A percentile compares a stretch with the other conserved stretches of the same genome.
These are phyloP conservation scores for Dasypus novemcinctus DNA, from an alignment of 2,113 vertebrate species.

Conservation along the genomic window DNA sequence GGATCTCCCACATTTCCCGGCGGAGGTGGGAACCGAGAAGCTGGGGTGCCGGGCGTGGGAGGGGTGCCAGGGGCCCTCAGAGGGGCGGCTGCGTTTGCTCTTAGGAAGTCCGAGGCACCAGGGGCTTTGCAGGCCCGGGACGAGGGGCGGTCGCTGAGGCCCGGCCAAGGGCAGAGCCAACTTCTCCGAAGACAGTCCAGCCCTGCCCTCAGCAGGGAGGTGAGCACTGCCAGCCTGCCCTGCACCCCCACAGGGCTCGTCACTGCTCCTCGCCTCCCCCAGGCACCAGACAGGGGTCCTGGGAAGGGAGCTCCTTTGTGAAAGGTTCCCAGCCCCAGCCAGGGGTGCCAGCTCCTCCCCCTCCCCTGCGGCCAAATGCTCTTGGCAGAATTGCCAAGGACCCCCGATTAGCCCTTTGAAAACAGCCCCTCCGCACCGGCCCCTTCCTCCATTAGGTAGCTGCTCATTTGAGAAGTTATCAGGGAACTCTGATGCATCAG, in stretches of 20 bases:
- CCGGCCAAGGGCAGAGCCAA: slow-evolving; percentile 80
- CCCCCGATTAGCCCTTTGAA: not conserved
- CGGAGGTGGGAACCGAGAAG: not conserved
- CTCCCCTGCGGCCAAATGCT: not conserved
- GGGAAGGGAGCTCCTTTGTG: not conserved
- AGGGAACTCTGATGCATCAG: not conserved
- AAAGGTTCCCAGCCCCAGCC: not conserved
- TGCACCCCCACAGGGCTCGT: not conserved
- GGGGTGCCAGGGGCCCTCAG: slow-evolving; percentile 43
- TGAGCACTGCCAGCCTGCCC: slow-evolving; percentile 69
- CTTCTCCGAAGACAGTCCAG: slow-evolving; percentile 81
- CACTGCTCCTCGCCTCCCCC: not conserved
- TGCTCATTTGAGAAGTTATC: not conserved
- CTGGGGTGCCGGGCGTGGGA: not conserved
- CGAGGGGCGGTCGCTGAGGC: slow-evolving; percentile 78
- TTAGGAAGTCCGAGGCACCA: slow-evolving; percentile 85
- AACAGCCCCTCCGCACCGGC: rapidly evolving
- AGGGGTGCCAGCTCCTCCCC: not conserved
- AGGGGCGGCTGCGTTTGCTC: slow-evolving; percentile 51
- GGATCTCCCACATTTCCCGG: not conserved
- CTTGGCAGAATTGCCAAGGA: not conserved
- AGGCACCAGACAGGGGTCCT: not conserved
- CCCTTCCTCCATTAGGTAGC: not conserved
- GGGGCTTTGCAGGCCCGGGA: slow-evolving; percentile 85
- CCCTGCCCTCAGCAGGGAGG: slow-evolving; percentile 84